phyloP scores from a whole-genome alignment of 2,113 vertebrate species.

The Macquaria australasica region DNA sequence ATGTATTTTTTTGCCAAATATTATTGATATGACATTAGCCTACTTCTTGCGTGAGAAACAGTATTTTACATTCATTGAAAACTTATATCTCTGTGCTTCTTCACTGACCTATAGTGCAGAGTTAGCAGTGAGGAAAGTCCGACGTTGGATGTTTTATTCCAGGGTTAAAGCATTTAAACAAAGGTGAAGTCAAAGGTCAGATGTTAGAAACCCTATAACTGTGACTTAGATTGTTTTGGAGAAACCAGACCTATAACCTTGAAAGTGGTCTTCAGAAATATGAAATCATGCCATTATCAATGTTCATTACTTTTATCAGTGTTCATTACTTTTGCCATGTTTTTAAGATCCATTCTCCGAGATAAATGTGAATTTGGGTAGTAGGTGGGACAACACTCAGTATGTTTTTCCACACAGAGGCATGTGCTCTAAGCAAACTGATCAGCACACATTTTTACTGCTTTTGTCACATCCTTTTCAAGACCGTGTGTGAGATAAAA shows the following conservation, averaged over 20 bases:
- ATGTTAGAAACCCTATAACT: neutral
- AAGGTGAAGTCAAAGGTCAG: neutral
- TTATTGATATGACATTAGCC: neutral
- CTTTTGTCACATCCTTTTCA: neutral
- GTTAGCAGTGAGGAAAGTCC: neutral
- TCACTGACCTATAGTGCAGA: neutral
- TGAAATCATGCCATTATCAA: conserved; percentile 14
- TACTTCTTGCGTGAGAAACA: neutral
- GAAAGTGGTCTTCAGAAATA: neutral
- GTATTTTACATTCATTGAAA: neutral
- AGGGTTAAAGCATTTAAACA: neutral
- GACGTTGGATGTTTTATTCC: neutral
- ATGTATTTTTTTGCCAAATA: neutral
- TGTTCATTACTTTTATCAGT: conserved; percentile 36
- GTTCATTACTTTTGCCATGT: neutral
- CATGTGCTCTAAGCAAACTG: neutral
- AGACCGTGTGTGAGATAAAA: neutral
- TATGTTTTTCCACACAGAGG: conserved; percentile 1
- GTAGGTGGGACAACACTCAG: neutral
- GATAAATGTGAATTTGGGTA: neutral
- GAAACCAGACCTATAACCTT: neutral
- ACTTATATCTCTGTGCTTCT: neutral
- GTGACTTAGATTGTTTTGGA: neutral
- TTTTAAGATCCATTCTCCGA: neutral
- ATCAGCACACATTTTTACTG: neutral